phyloP scores from a whole-genome alignment of 53 echinoderm and acorn worm genomes.

The Glandiceps talaboti region DNA sequence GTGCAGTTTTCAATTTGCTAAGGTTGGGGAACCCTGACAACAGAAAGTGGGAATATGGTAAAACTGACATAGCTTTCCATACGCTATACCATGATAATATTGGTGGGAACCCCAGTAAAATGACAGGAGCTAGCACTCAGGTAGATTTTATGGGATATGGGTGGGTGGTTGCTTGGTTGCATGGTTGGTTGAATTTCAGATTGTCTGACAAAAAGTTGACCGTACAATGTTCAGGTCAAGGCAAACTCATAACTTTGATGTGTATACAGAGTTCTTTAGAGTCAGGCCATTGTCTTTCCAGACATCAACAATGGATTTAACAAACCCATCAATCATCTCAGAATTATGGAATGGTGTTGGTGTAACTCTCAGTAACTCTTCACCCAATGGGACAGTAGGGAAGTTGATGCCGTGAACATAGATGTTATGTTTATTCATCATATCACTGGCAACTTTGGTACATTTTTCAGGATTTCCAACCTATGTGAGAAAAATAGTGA shows the following conservation, averaged over 20 bases:
- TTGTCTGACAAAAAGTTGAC: constrained; percentile 39
- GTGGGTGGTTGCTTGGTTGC: no score
- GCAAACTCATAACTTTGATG: constrained; percentile 43
- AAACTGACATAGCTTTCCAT: no score
- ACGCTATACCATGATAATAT: no score
- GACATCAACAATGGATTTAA: constrained; percentile 28
- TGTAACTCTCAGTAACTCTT: constrained; percentile 78
- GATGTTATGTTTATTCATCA: constrained; percentile 64
- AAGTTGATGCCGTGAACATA: constrained; percentile 96
- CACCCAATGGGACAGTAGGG: constrained; percentile 72
- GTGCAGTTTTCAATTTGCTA: no score
- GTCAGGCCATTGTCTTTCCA: constrained; percentile 53
- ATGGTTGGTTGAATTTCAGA: no score
- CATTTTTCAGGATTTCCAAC: constrained; percentile 63
- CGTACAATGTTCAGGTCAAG: constrained; percentile 29
- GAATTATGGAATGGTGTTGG: constrained; percentile 92
- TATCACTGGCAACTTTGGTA: constrained; percentile 70
- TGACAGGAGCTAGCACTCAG: no score
- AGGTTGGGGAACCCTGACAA: no score
- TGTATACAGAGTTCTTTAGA: constrained; percentile 15
- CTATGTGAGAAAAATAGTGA: no score
- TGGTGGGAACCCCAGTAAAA: no score
- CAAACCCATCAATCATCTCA: constrained; percentile 96
- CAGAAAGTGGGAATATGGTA: no score
- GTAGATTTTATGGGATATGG: no score